Evolutionary conservation across 2,113 vertebrate species (phyloP).

Genomic region (Abramis brama): DNA sequence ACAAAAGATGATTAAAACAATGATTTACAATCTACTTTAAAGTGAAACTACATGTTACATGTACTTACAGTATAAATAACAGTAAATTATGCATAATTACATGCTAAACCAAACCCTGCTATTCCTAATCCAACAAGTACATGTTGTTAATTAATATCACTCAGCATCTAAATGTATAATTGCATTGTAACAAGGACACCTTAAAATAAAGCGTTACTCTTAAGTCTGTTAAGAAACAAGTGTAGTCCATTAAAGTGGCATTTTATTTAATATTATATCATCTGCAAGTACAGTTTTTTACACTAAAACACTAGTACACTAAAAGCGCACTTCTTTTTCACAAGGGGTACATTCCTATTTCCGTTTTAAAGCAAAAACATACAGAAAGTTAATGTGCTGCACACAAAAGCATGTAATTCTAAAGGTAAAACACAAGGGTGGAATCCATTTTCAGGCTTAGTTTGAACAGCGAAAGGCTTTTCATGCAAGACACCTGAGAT

Average conservation of each 20-base stretch:
- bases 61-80: too few relatives aligned
- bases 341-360: not conserved
- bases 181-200: not conserved
- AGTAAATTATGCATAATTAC: too few relatives aligned
- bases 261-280: not conserved
- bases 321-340: not conserved
- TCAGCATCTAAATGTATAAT: not conserved
- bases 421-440: not conserved
- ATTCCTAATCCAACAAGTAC: too few relatives aligned
- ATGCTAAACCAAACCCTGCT: too few relatives aligned
- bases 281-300: not conserved
- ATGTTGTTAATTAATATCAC: not conserved
- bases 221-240: too few relatives aligned
- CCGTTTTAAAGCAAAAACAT: not conserved
- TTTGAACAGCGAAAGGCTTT: constrained; percentile 6
- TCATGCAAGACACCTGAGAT: constrained; percentile 1
- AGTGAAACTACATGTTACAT: too few relatives aligned
- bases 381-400: not conserved
- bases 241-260: not conserved
- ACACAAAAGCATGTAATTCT: not conserved
- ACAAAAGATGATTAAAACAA: too few relatives aligned
- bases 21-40: too few relatives aligned
- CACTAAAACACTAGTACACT: not conserved
- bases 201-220: not conserved
- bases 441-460: not conserved